Conservation (phyloP, 1,140 invertebrate species). For the Zaprionus lachaisei region DNA sequence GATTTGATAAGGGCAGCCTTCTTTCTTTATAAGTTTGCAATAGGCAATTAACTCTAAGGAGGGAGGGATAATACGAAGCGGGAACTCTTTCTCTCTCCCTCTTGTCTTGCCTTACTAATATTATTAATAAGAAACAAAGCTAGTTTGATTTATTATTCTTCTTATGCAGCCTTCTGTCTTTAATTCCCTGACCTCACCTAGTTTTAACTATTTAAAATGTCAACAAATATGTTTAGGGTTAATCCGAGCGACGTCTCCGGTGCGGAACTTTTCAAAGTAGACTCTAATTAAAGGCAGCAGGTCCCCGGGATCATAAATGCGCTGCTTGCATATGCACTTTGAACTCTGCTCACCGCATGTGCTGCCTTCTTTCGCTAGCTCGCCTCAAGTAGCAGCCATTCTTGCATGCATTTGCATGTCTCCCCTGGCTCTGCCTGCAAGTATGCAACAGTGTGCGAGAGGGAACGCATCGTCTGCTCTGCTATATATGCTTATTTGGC, state of each 20-base stretch:
- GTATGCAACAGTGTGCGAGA: conserved; percentile 23
- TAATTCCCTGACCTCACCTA: background rate
- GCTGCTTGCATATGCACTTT: conserved; percentile 43
- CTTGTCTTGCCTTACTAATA: too few species aligned
- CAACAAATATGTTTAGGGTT: conserved; percentile 1
- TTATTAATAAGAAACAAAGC: background rate
- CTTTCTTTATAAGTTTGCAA: background rate
- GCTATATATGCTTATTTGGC: conserved; percentile 70
- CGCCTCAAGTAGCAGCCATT: conserved; percentile 34
- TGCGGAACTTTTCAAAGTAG: conserved; percentile 38
- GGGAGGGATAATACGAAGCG: background rate
- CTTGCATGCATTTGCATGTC: conserved; percentile 41
- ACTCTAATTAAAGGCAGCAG: conserved; percentile 61
- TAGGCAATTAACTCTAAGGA: conserved; percentile 27
- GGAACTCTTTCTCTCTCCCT: too few species aligned
- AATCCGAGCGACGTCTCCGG: background rate
- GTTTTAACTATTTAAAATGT: background rate
- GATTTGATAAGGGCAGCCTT: conserved; percentile 30
- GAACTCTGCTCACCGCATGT: conserved; percentile 3
- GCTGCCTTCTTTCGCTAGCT: background rate
- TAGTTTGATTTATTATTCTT: background rate
- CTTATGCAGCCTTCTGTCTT: background rate
- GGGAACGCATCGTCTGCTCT: background rate
- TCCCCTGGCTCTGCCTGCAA: conserved; percentile 27
- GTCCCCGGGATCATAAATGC: conserved; percentile 39